Percentiles rank a stretch among this genome's conserved stretches.
phyloP scores from a whole-genome alignment of 1,140 invertebrate species.

The Delia radicum region DNA sequence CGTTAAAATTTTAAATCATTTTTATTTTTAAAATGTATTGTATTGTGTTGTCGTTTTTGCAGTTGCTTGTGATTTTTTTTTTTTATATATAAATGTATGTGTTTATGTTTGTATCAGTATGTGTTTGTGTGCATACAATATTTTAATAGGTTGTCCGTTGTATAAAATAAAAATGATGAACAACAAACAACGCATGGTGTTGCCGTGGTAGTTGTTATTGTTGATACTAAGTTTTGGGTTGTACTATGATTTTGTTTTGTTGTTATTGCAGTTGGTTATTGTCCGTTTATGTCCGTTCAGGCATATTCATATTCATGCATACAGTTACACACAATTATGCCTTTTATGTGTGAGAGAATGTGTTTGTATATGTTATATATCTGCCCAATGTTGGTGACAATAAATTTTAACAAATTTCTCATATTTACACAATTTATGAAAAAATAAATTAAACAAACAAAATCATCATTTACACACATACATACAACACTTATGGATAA shows the following conservation, averaged over 20 bases:
- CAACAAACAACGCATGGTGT: not conserved
- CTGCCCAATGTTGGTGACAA: not conserved
- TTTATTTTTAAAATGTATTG: not conserved
- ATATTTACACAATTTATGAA: not conserved
- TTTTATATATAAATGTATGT: not conserved
- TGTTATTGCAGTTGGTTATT: not conserved
- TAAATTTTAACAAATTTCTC: not conserved
- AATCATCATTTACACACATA: not conserved
- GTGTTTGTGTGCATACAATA: not conserved
- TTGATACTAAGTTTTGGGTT: no score
- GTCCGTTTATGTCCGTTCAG: not conserved
- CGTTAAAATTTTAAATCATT: not conserved
- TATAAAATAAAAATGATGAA: not conserved
- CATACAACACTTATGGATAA: no score
- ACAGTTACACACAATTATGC: not conserved
- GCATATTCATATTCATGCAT: slow-evolving; percentile 1
- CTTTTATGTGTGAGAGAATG: not conserved
- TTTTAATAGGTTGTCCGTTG: not conserved
- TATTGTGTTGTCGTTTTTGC: not conserved
- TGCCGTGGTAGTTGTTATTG: not conserved
- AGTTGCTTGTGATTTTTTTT: not conserved
- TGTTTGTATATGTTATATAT: not conserved
- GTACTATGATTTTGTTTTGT: not conserved
- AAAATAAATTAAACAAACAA: not conserved
- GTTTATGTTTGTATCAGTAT: not conserved